Conservation (phyloP, 2,797 vertebrate species). For the Cossypha heuglini region DNA sequence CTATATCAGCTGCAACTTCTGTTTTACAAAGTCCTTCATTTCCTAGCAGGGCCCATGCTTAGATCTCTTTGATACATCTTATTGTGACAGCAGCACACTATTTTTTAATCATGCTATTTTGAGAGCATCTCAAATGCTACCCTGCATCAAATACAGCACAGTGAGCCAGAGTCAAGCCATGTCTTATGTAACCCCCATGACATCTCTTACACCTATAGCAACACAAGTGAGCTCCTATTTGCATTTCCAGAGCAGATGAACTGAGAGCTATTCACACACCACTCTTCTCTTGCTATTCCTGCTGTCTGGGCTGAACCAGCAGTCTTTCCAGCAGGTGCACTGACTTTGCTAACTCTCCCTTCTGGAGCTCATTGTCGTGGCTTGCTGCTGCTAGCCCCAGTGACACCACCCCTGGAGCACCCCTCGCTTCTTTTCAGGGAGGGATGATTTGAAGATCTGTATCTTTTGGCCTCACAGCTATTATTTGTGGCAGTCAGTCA, state of each 20-base stretch:
- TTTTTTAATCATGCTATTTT: background rate
- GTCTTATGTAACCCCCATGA: accelerated
- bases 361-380: background rate
- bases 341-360: background rate
- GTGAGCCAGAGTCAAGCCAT: background rate
- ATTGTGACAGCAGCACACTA: background rate
- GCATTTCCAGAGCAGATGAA: background rate
- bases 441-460: background rate
- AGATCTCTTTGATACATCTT: background rate
- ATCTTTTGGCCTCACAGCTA: background rate
- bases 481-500: background rate
- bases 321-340: background rate
- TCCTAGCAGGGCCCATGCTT: background rate
- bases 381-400: background rate
- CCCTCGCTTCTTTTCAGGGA: background rate
- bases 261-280: background rate
- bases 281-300: background rate
- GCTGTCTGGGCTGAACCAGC: background rate
- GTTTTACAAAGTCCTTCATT: background rate
- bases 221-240: background rate
- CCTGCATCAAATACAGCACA: background rate
- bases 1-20: background rate
- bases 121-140: background rate
- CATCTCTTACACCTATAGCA: background rate
- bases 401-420: background rate